Evolutionary conservation across 2,797 vertebrate species (phyloP).

Genomic region (Nannoperca australis): DNA sequence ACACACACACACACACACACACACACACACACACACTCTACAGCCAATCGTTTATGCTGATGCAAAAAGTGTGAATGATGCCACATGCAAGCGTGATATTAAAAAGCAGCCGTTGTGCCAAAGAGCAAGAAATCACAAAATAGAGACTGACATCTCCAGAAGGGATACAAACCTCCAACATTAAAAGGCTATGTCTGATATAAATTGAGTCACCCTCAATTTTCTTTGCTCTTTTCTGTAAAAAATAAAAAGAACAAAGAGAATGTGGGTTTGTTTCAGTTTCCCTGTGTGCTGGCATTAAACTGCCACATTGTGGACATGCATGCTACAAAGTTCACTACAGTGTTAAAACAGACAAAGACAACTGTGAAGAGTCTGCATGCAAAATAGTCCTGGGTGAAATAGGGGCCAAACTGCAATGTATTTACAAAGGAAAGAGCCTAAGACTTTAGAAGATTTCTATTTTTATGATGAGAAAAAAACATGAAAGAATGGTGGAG

Average conservation of each 20-base stretch:
- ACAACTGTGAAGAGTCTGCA: conserved; percentile 52
- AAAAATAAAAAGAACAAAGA: conserved; percentile 83
- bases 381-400: conserved; percentile 56
- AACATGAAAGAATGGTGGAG: conserved; percentile 37
- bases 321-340: conserved; percentile 61
- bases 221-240: conserved; percentile 98
- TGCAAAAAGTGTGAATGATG: conserved; percentile 57
- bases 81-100: conserved; percentile 80
- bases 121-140: conserved; percentile 74
- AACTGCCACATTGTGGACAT: conserved; percentile 63
- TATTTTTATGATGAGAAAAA: conserved; percentile 37
- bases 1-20: conserved; percentile 23
- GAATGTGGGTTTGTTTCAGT: conserved; percentile 72
- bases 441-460: conserved; percentile 12
- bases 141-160: conserved; percentile 64
- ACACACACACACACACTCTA: conserved; percentile 34
- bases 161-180: conserved; percentile 94
- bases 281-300: conserved; percentile 49
- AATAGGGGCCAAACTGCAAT: conserved; percentile 21
- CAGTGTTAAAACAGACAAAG: conserved; percentile 60
- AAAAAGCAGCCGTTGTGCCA: conserved; percentile 64
- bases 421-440: conserved; percentile 40
- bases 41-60: conserved; percentile 25
- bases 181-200: conserved; percentile 99
- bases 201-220: conserved; percentile 99